These are phyloP conservation scores for Scleropages formosus DNA, from an alignment of 2,797 vertebrate species.

Conservation along the genomic window DNA sequence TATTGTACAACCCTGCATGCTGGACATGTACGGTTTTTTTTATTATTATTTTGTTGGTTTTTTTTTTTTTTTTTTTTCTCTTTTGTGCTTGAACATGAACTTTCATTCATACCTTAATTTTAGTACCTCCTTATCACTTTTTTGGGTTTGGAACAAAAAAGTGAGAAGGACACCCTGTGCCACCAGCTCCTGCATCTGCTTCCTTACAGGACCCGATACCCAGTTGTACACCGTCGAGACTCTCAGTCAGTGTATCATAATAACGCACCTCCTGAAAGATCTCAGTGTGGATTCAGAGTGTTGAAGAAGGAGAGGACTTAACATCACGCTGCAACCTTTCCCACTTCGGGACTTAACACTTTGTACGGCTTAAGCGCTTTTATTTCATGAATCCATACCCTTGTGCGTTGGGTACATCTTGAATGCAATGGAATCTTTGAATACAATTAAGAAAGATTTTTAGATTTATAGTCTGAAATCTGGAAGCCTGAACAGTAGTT, in stretches of 20 bases:
- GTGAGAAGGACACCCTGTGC: constrained; percentile 64
- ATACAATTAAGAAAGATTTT: constrained; percentile 67
- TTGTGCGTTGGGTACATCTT: constrained; percentile 69
- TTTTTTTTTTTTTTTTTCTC: constrained; percentile 60
- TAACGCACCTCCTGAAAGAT: constrained; percentile 64
- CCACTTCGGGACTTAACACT: constrained; percentile 56
- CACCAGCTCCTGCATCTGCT: constrained; percentile 59
- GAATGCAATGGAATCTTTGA: constrained; percentile 76
- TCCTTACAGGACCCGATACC: constrained; percentile 60
- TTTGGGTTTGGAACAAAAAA: constrained; percentile 73
- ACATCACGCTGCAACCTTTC: constrained; percentile 50
- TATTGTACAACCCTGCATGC: constrained; percentile 80
- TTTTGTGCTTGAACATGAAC: constrained; percentile 74
- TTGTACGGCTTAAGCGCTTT: constrained; percentile 67
- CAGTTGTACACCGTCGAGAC: constrained; percentile 51
- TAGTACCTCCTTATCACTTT: constrained; percentile 71
- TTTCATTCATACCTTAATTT: constrained; percentile 71
- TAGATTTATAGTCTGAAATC: constrained; percentile 60
- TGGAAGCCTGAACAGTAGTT: constrained; percentile 73
- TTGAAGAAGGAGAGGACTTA: constrained; percentile 55
- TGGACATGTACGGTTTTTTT: constrained; percentile 80
- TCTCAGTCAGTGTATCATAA: constrained; percentile 47
- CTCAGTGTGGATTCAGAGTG: constrained; percentile 65
- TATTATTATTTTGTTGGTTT: constrained; percentile 57
- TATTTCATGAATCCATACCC: constrained; percentile 56